Evolutionary conservation across 1,140 invertebrate genomes (phyloP).

Genomic region (Zaprionus tsacasi): DNA sequence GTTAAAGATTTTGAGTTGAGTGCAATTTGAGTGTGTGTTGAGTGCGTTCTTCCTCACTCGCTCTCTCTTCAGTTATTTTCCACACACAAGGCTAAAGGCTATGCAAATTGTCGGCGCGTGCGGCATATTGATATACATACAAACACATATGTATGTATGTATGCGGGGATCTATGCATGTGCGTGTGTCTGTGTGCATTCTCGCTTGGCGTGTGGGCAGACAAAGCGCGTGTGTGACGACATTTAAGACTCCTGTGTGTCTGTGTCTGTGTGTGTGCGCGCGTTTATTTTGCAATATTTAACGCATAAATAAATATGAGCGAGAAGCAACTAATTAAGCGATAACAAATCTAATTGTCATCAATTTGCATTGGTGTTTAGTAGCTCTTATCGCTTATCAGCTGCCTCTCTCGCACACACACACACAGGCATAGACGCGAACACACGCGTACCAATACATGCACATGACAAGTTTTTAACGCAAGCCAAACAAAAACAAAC

Average conservation of each 20-base stretch:
- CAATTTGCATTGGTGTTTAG: not conserved
- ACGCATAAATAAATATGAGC: not conserved
- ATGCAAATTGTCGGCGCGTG: constrained; percentile 48
- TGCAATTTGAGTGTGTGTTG: constrained; percentile 2
- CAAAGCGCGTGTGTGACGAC: constrained; percentile 31
- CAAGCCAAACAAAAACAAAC: constrained; percentile 9
- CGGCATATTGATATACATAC: not conserved
- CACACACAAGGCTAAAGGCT: constrained; percentile 29
- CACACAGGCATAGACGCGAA: constrained; percentile 17
- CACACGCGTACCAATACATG: not conserved
- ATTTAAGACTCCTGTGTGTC: not conserved
- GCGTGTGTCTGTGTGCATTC: constrained; percentile 12
- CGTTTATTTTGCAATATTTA: not conserved
- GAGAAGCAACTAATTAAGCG: not conserved
- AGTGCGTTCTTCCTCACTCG: constrained; percentile 2
- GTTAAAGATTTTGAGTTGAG: not conserved
- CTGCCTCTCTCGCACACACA: not conserved
- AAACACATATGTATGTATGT: not conserved
- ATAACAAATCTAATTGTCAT: constrained; percentile 2
- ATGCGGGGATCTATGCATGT: not conserved
- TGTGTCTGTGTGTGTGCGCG: constrained; percentile 5
- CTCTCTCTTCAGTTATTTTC: constrained; percentile 32
- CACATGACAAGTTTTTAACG: not conserved
- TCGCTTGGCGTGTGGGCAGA: constrained; percentile 12
- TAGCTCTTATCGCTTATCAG: not conserved